phyloP scores from a whole-genome alignment of 2,888 invertebrate species.

The Platycheirus albimanus region DNA sequence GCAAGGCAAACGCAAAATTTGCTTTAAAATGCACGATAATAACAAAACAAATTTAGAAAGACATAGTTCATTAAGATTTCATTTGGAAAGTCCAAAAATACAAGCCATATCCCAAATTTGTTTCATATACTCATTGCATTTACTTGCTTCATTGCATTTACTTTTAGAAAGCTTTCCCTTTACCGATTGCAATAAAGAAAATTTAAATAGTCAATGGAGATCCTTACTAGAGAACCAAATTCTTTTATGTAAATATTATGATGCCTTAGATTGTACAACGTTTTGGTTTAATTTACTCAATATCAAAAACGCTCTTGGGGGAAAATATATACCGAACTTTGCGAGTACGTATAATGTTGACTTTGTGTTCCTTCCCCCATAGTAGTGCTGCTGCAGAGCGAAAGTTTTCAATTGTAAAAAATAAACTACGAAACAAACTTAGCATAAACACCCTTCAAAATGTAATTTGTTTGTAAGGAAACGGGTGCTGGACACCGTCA shows the following conservation, averaged over 20 bases:
- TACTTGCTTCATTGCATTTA: too few species aligned
- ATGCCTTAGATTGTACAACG: background rate
- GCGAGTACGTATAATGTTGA: constrained; percentile 29
- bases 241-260: constrained; percentile 16
- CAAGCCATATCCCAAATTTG: constrained; percentile 1
- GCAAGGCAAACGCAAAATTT: constrained; percentile 22
- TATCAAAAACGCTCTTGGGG: constrained; percentile 5
- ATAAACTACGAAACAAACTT: constrained; percentile 24
- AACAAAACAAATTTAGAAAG: constrained; percentile 26
- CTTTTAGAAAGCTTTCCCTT: constrained; percentile 18
- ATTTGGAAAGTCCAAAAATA: constrained; percentile 3
- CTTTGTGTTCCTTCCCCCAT: constrained; percentile 21
- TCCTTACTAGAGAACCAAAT: constrained; percentile 12
- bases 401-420: constrained; percentile 34
- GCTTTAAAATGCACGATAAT: constrained; percentile 18
- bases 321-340: constrained; percentile 18
- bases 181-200: constrained; percentile 19
- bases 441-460: constrained; percentile 25
- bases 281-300: constrained; percentile 13
- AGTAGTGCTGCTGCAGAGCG: constrained; percentile 43
- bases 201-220: constrained; percentile 26
- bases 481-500: background rate
- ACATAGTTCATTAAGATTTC: constrained; percentile 3
- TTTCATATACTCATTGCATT: too few species aligned
- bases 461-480: constrained; percentile 12